These are phyloP conservation scores for Andrena minutula DNA, from an alignment of 2,888 invertebrate species.

Conservation along the genomic window DNA sequence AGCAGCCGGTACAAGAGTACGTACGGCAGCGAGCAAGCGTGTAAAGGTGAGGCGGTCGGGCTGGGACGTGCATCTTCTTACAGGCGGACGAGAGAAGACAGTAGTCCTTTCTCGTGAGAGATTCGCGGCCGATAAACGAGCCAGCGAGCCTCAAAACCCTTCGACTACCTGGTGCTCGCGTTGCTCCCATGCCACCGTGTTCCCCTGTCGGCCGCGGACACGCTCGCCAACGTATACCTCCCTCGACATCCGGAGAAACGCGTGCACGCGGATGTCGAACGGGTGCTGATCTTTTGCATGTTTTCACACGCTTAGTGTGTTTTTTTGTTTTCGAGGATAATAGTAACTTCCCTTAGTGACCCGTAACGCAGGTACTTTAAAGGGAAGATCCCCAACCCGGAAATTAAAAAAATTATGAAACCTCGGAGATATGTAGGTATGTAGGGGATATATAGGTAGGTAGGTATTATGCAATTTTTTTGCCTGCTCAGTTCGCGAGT, in stretches of 20 bases:
- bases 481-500: no score
- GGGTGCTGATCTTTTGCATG: no score
- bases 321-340: no score
- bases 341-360: no score
- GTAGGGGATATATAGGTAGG: no score
- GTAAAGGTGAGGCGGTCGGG: constrained; percentile 52
- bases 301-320: no score
- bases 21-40: constrained; percentile 45
- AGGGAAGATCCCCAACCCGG: no score
- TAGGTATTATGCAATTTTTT: no score
- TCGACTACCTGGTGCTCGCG: constrained; percentile 37
- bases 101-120: constrained; percentile 76
- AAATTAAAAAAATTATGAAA: no score
- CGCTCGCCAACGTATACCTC: background rate
- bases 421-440: no score
- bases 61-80: constrained; percentile 70
- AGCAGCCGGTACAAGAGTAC: constrained; percentile 47
- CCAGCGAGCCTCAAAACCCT: constrained; percentile 49
- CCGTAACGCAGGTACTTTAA: no score
- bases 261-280: background rate
- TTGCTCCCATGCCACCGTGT: background rate
- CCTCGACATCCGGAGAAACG: background rate
- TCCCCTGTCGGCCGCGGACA: background rate
- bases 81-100: constrained; percentile 68
- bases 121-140: constrained; percentile 73